Evolutionary conservation across 2,113 vertebrate genomes (phyloP), one percentile per base, ranked within the genome.

Genomic region (Archocentrus centrarchus): DNA sequence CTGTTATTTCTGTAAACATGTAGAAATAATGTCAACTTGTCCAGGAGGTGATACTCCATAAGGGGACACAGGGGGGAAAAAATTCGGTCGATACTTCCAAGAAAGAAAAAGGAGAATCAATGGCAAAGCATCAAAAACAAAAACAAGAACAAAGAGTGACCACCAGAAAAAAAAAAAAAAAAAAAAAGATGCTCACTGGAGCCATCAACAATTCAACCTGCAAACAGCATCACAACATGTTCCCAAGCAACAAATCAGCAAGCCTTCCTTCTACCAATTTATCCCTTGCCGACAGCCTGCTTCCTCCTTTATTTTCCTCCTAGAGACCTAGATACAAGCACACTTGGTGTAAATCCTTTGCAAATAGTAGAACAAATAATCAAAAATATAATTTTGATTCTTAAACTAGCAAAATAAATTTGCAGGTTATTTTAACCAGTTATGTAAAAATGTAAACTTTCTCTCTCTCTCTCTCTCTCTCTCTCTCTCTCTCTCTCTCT

Each of bases 221-320:
- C 59, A 37, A 55, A n/a, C 82, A 85, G 39, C 5, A 81, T 83
- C 82, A 44, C 60, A 61, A 55, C 75, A 41, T 80, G 84, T 89
- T 90, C 55, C 89, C 81, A 84, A 59, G 86, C 77, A 93, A 88
- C 86, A 35, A 84, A 91, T 82, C 83, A 86, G 73, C 79, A 88
- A 66, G 82, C 55, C 44, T n/a, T 86, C n/a, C 58, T 84, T 82
- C 68, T 81, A 60, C 75, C 81, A 85, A 83, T 85, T 84, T 86
- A 84, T 63, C 47, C 84, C 85, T 73, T 18, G 84, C 83, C 83
- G 61, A 84, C 64, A 86, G 79, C 50, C 78, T 80, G 68, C 55
- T 50, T 86, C 4, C 41, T 41, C 64, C 64, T 79, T 82, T 60
- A 63, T 79, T 82, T 81, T 80, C 10, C 70, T 77, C 59, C 50